Conservation (phyloP, 2,113 vertebrate genomes). For the Seriola rivoliana region DNA sequence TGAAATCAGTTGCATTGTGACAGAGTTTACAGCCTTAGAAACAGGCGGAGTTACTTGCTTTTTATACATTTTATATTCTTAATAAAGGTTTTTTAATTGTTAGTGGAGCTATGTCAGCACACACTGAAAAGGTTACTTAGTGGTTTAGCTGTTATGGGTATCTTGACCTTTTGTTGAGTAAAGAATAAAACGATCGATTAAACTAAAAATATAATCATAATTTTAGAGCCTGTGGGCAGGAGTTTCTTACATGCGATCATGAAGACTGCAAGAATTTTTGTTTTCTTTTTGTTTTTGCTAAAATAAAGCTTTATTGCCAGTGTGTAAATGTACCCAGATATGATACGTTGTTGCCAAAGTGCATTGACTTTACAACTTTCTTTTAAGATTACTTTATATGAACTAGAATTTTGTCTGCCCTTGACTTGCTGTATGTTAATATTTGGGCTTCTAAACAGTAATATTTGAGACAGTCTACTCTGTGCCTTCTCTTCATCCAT, state of each 20-base stretch:
- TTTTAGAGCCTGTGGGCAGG: background rate
- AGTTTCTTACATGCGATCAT: background rate
- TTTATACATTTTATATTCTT: background rate
- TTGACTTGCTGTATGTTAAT: constrained; percentile 11
- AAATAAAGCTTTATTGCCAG: background rate
- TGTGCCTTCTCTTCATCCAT: constrained; percentile 15
- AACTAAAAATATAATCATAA: background rate
- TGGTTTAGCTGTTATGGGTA: background rate
- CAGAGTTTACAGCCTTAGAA: constrained; percentile 23
- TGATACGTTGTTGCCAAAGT: constrained; percentile 23
- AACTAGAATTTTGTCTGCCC: constrained; percentile 3
- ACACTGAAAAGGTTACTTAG: background rate
- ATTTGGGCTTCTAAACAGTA: constrained; percentile 3
- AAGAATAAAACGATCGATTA: background rate
- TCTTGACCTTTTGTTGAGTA: background rate
- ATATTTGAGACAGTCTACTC: constrained; percentile 17
- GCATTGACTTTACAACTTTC: background rate
- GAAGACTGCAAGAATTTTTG: background rate
- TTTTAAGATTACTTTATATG: constrained; percentile 4
- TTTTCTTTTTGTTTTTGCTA: background rate
- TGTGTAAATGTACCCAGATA: background rate
- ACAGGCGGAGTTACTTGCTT: background rate
- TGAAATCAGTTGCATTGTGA: constrained; percentile 14
- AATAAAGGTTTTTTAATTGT: background rate
- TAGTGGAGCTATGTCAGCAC: background rate